Percentiles rank a stretch among this genome's conserved stretches.
These are phyloP conservation scores for Eupelmus urozonus DNA, from an alignment of 2,888 invertebrate species.

Conservation along the genomic window DNA sequence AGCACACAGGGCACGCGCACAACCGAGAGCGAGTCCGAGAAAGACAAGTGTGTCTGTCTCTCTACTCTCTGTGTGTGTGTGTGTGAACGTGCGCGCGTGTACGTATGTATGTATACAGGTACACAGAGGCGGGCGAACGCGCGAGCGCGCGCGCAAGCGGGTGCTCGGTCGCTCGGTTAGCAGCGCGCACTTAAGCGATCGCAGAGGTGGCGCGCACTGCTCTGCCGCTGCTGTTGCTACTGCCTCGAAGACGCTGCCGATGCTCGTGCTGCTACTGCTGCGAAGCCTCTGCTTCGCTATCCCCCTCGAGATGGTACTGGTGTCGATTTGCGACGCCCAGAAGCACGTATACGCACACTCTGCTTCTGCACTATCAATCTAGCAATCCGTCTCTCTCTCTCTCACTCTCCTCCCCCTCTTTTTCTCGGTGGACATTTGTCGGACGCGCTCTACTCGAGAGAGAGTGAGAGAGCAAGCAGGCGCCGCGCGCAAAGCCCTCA, in stretches of 20 bases:
- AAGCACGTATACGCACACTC: no score
- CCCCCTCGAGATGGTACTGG: no score
- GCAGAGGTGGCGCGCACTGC: no score
- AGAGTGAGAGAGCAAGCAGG: neutral
- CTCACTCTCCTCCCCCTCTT: constrained; percentile 2
- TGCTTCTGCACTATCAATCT: neutral
- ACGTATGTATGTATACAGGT: no score
- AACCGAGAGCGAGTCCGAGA: neutral
- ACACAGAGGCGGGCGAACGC: no score
- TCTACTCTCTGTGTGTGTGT: neutral
- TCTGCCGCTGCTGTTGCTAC: no score
- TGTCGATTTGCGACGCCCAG: neutral
- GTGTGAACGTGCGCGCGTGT: no score
- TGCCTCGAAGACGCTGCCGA: neutral
- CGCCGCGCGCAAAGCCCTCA: constrained; percentile 9
- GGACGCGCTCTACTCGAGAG: neutral
- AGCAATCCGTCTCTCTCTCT: neutral
- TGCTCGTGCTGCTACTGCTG: no score
- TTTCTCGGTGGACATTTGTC: neutral
- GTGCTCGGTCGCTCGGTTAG: no score
- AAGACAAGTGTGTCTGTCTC: neutral
- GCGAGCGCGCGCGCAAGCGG: no score
- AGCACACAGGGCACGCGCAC: neutral
- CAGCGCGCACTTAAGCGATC: no score
- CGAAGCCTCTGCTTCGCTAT: neutral